These are phyloP conservation scores for Chamaea fasciata DNA, from an alignment of 2,113 vertebrate species.

Conservation along the genomic window DNA sequence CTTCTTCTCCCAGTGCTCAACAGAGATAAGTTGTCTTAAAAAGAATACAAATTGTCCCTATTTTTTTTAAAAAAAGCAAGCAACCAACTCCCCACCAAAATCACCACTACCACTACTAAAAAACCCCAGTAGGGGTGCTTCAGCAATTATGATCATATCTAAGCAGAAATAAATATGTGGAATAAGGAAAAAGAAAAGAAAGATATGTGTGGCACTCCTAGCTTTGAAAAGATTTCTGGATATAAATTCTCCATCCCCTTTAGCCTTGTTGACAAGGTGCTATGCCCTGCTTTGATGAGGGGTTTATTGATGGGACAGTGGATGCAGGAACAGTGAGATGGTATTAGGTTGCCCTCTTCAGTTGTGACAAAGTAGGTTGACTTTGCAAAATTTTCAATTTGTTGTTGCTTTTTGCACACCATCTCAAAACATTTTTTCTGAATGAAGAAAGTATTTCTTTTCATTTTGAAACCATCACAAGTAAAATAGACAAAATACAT, in stretches of 20 bases:
- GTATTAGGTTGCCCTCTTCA: constrained; percentile 57
- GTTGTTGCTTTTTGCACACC: not conserved
- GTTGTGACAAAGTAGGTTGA: not conserved
- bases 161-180: not conserved
- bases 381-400: not conserved
- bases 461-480: not conserved
- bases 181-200: not conserved
- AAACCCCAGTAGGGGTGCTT: not conserved
- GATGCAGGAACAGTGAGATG: not conserved
- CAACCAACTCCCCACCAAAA: not conserved
- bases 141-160: not conserved
- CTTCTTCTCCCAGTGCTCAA: not conserved
- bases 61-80: not conserved
- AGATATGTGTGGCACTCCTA: not conserved
- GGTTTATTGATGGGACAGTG: not conserved
- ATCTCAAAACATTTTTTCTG: not conserved
- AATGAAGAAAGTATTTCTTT: not conserved
- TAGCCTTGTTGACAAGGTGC: not conserved
- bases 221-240: not conserved
- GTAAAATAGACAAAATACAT: not conserved
- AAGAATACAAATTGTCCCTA: not conserved
- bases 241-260: not conserved
- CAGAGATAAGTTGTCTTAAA: not conserved
- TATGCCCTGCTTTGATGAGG: not conserved
- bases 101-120: not conserved